A percentile compares a stretch with the other conserved stretches of the same genome.
These are phyloP conservation scores for Channa maculata DNA, from an alignment of 2,113 vertebrate species.

Conservation along the genomic window DNA sequence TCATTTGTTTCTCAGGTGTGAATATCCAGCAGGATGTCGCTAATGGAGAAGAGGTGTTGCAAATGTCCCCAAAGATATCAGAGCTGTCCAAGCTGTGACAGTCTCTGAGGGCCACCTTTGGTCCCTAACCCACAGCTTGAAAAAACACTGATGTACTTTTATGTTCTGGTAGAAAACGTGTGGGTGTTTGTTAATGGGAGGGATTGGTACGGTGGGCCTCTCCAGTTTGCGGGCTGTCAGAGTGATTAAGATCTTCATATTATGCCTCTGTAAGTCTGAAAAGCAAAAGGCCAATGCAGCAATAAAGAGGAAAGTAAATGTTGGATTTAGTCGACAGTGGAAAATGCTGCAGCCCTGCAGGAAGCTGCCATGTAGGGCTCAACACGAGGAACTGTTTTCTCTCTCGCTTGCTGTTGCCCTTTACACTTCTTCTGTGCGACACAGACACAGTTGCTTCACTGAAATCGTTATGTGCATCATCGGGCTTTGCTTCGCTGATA, in stretches of 20 bases:
- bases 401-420: fast-evolving
- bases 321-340: conserved; percentile 4
- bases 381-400: not conserved
- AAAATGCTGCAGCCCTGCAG: not conserved
- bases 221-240: conserved; percentile 32
- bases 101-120: conserved; percentile 4
- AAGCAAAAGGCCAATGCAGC: conserved; percentile 22
- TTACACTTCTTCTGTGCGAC: not conserved
- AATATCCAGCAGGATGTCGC: conserved; percentile 23
- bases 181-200: conserved; percentile 16
- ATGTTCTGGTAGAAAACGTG: not conserved
- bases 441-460: too few species aligned
- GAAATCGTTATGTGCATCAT: too few species aligned
- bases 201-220: not conserved
- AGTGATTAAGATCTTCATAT: conserved; percentile 33
- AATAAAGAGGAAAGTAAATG: conserved; percentile 27
- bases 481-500: not conserved
- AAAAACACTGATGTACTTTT: not conserved
- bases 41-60: conserved; percentile 45
- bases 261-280: not conserved
- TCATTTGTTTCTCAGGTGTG: conserved; percentile 40
- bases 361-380: not conserved
- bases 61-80: conserved; percentile 16
- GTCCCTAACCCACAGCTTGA: conserved; percentile 3
- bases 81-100: conserved; percentile 19